A percentile compares a stretch with the other conserved stretches of the same genome.
These are phyloP conservation scores for Gobio occitaniae DNA, from an alignment of 2,797 vertebrate species.

Conservation along the genomic window DNA sequence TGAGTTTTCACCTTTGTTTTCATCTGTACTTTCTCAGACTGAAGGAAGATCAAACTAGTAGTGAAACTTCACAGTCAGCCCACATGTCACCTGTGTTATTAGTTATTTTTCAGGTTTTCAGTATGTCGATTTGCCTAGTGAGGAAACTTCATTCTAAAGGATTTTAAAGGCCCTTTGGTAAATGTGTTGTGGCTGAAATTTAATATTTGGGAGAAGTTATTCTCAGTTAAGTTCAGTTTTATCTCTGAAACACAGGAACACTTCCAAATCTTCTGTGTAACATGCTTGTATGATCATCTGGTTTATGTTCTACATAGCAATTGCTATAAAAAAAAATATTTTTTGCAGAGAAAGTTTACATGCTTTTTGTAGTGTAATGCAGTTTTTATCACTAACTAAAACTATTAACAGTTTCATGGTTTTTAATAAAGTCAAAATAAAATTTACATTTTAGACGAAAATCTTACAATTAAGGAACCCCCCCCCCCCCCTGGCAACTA, in stretches of 20 bases:
- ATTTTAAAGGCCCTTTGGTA: not conserved
- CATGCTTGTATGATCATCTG: not conserved
- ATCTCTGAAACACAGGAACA: not conserved
- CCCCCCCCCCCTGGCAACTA: no score
- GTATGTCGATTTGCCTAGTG: not conserved
- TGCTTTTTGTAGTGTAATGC: not conserved
- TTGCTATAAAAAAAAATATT: not conserved
- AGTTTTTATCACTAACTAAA: not conserved
- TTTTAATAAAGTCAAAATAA: not conserved
- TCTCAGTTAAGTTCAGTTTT: not conserved
- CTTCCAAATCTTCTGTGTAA: not conserved
- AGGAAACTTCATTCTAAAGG: not conserved
- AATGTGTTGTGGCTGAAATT: not conserved
- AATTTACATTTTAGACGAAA: not conserved
- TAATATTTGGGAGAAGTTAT: not conserved
- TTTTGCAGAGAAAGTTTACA: not conserved
- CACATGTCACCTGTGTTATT: not conserved
- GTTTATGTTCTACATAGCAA: not conserved
- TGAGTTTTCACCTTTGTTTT: slow-evolving; percentile 47
- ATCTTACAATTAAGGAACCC: no score
- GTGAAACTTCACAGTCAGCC: slow-evolving; percentile 10
- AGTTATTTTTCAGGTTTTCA: not conserved
- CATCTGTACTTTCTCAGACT: slow-evolving; percentile 12
- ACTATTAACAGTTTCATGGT: not conserved
- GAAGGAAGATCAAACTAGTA: slow-evolving; percentile 12